These are phyloP conservation scores for Oceanites oceanicus DNA, from an alignment of 2,113 vertebrate genomes.

Conservation along the genomic window DNA sequence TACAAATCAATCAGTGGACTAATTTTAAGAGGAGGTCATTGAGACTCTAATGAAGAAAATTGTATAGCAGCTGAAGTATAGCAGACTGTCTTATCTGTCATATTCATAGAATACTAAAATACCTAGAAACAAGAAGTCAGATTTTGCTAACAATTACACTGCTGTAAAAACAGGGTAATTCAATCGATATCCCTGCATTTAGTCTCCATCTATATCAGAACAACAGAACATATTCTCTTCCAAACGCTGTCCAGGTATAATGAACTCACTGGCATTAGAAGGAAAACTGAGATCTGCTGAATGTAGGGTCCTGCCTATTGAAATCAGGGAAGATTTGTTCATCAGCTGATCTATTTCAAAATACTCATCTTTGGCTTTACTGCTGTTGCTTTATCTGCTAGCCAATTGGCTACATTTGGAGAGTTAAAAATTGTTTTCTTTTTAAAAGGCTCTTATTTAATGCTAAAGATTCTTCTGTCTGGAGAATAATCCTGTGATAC, in stretches of 20 bases:
- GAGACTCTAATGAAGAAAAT: background rate
- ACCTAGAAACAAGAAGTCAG: background rate
- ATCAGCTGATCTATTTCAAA: background rate
- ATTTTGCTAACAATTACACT: background rate
- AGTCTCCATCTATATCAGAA: background rate
- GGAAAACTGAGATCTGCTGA: background rate
- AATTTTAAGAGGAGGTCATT: constrained; percentile 24
- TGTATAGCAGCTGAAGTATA: background rate
- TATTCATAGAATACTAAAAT: background rate
- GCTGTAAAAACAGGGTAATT: background rate
- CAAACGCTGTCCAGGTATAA: background rate
- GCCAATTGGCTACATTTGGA: background rate
- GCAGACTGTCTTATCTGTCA: background rate
- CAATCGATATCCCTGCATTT: background rate
- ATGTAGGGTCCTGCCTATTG: background rate
- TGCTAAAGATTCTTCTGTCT: background rate
- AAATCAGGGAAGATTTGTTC: background rate
- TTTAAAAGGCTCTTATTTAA: background rate
- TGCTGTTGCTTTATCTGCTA: background rate
- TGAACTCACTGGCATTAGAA: background rate
- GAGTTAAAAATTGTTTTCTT: background rate
- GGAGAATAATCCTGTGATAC: background rate
- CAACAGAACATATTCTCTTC: background rate
- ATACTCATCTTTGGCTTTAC: background rate
- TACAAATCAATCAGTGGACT: constrained; percentile 14